Evolutionary conservation across 2,797 vertebrate species (phyloP).

Genomic region (Zonotrichia albicollis): DNA sequence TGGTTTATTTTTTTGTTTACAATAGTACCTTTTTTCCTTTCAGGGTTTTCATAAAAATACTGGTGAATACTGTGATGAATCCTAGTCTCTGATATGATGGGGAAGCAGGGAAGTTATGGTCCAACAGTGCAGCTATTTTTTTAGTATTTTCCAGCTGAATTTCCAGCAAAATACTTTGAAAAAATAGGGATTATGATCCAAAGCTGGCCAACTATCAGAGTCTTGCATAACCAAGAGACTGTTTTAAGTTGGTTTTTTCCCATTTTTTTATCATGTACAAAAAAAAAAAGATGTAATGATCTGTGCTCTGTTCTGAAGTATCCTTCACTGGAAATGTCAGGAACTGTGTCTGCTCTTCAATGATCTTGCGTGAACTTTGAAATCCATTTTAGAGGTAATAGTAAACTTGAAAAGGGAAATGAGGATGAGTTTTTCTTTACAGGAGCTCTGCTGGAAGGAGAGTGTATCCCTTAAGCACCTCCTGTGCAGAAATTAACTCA

Average conservation of each 20-base stretch:
- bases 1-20: not conserved
- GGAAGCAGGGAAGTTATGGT: not conserved
- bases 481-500: not conserved
- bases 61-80: not conserved
- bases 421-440: not conserved
- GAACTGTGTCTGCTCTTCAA: not conserved
- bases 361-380: not conserved
- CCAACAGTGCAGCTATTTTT: not conserved
- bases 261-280: not conserved
- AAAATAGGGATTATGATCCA: slow-evolving; percentile 17
- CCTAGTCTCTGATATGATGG: not conserved
- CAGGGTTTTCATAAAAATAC: not conserved
- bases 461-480: not conserved
- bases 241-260: too few species aligned
- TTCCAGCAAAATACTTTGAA: slow-evolving; percentile 41
- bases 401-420: not conserved
- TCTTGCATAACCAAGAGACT: not conserved
- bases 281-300: not conserved
- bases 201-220: not conserved
- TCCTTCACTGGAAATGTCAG: not conserved
- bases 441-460: not conserved
- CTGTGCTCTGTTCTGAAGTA: not conserved
- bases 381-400: not conserved
- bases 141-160: not conserved
- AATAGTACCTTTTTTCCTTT: not conserved